Base-by-base conservation (phyloP, 2,888 invertebrate species). In the Heteromyza rotundicornis region DNA sequence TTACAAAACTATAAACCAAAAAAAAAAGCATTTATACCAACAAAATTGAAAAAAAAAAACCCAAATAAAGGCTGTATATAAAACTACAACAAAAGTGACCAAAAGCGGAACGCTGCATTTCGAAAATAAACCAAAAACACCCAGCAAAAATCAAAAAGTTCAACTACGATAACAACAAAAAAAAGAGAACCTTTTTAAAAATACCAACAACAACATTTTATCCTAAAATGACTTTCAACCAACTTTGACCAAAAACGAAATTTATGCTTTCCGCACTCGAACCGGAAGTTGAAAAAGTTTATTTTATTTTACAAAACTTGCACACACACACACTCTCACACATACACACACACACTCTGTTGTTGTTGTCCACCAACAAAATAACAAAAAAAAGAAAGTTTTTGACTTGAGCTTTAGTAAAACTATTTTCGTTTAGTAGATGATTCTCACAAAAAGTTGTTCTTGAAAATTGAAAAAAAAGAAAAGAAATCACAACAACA, bases 121-220 rank as follows among this genome's bases (percentile, higher is more conserved):
- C 27, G 16, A 32, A 36, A 40, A 40, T 17, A 40, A 55, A 44
- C 22, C 14, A 55, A 23, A 53, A 40, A 23, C 2, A 14, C 14
- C 8, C 12, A 53, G 20, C n/a, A 35, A n/a, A 53, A 17, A 53
- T 3, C 3, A 35, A 53, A 16, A 32, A 7, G 17, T 51, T 27
- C 32, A 32, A 47, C 23, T n/a, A 8, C 14, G 27, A 52, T 19
- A 54, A 24, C 14, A 19, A 54, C n/a, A 49, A 53, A 51, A 63
- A 53, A 65, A 17, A 40, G 22, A 14, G 57, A 54, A 54, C 7
- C n/a, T n/a, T n/a, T n/a, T n/a, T n/a, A n/a, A 53, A 57, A 58
- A 40, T 40, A 67, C 49, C 61, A 59, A 59, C 62, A 70, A 57
- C 59, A 55, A n/a, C n/a, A n/a, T n/a, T n/a, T n/a, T n/a, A 20